These are phyloP conservation scores for Tuta absoluta DNA, from an alignment of 2,888 invertebrate species.

Conservation along the genomic window DNA sequence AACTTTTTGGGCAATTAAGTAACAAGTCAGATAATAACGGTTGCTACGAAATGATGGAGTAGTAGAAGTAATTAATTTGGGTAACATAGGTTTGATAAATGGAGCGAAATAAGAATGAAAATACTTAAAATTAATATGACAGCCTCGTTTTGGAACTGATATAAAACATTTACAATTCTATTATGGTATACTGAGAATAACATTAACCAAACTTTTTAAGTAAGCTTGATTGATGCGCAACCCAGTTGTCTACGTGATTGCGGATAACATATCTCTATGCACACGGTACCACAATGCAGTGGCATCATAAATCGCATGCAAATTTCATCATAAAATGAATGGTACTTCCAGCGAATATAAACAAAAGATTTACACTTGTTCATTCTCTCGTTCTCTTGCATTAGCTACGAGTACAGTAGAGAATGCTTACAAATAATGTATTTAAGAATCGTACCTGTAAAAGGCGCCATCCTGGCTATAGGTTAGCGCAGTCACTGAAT, in stretches of 20 bases:
- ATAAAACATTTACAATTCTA: too few relatives aligned
- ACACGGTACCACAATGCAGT: slow-evolving; percentile 17
- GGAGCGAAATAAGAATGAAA: not conserved
- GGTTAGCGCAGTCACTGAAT: slow-evolving; percentile 74
- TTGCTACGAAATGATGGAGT: not conserved
- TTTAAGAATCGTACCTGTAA: slow-evolving; percentile 65
- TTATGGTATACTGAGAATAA: too few relatives aligned
- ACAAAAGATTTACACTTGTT: slow-evolving; percentile 16
- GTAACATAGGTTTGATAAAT: not conserved
- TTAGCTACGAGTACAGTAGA: slow-evolving; percentile 8
- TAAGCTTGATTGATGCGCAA: not conserved
- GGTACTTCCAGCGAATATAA: not conserved
- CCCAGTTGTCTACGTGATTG: not conserved
- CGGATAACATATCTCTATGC: slow-evolving; percentile 3
- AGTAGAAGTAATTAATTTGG: not conserved
- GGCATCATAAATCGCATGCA: slow-evolving; percentile 23
- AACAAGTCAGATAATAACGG: too few relatives aligned
- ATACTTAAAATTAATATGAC: too few relatives aligned
- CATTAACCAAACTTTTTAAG: not conserved
- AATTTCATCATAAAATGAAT: not conserved
- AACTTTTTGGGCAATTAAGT: too few relatives aligned
- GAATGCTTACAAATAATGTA: slow-evolving; percentile 27
- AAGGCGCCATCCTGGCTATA: slow-evolving; percentile 75
- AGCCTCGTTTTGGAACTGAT: not conserved
- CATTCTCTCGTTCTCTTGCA: slow-evolving; percentile 4